phyloP scores from a whole-genome alignment of 2,797 vertebrate species.

The Sebastes matsubarae region DNA sequence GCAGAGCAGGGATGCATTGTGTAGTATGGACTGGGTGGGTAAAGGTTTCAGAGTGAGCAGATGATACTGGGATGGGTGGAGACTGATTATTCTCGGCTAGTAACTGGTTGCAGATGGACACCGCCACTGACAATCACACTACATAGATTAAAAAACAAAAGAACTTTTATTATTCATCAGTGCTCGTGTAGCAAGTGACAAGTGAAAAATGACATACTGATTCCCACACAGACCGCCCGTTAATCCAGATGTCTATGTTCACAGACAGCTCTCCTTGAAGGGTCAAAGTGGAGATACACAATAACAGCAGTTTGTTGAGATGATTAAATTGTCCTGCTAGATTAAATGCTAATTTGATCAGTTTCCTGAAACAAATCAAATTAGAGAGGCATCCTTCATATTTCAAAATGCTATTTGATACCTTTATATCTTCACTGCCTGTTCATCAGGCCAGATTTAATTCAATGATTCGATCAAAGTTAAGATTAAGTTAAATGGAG shows the following conservation, averaged over 20 bases:
- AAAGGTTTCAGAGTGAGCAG: neutral
- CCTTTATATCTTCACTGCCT: slow-evolving; percentile 26
- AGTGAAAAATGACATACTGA: neutral
- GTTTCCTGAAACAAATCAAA: slow-evolving; percentile 53
- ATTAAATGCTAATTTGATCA: slow-evolving; percentile 65
- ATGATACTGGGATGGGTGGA: neutral
- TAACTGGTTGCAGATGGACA: neutral
- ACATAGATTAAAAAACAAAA: neutral
- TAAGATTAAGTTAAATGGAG: slow-evolving; percentile 29
- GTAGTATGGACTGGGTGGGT: slow-evolving; percentile 4
- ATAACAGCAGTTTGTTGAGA: slow-evolving; percentile 26
- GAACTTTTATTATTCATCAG: neutral
- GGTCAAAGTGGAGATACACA: slow-evolving; percentile 29
- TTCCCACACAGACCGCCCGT: neutral
- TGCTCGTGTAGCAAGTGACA: neutral
- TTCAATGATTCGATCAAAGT: slow-evolving; percentile 45
- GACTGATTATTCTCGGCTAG: no score
- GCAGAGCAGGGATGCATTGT: slow-evolving; percentile 28
- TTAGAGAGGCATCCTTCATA: slow-evolving; percentile 40
- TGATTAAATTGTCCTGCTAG: slow-evolving; percentile 39
- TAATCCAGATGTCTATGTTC: neutral
- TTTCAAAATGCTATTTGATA: slow-evolving; percentile 49
- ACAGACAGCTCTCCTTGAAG: slow-evolving; percentile 10
- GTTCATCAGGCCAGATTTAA: slow-evolving; percentile 45
- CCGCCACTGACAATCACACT: neutral